Base-by-base conservation (phyloP, 2,888 invertebrate species). In the Cylindroiulus punctatus region DNA sequence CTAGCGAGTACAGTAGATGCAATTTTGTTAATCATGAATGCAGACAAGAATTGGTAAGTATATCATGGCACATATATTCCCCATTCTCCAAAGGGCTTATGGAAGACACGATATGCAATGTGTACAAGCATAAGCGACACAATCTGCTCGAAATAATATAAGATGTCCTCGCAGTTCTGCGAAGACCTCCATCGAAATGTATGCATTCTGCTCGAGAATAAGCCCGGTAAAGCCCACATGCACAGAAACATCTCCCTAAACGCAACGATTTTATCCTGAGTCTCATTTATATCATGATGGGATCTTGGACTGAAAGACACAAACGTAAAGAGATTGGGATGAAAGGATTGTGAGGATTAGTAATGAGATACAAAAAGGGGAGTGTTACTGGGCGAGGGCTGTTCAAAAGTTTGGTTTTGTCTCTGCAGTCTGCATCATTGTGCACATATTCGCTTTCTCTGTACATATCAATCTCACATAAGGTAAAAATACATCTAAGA, bases 291-390 rank as follows among this genome's bases (percentile, higher is more conserved):
- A 76, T 76, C 76, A 30, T 30, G 76, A 76, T 76, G 76, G 30
- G 32, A 76, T 76, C 76, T 76, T 30, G 30, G 76, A 76, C 76
- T 76, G 76, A 30, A 30, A 76, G 76, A 76, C 30, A 76, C 76
- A 76, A 76, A 76, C 76, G 76, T 30, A 76, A 76, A 76, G 76
- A 76, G 76, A 76, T 30, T 76, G 76, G 76, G 76, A 76, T 76
- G 30, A 76, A 76, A 76, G 76, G 76, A 30, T 76, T 76, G 30
- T 30, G 76, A 30, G 76, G 76, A 76, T 76, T 76, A 76, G 76
- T 76, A 76, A 76, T 76, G 30, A 76, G 76, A 76, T 76, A 76
- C 76, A 76, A 76, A 26, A 30, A 32, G 76, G 30, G 14, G 30
- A 76, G 5, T 14, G 30, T 17, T 17, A 30, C 10, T 76, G 76